Conservation (phyloP, 2,888 invertebrate species). For the Ennomos erosarius region DNA sequence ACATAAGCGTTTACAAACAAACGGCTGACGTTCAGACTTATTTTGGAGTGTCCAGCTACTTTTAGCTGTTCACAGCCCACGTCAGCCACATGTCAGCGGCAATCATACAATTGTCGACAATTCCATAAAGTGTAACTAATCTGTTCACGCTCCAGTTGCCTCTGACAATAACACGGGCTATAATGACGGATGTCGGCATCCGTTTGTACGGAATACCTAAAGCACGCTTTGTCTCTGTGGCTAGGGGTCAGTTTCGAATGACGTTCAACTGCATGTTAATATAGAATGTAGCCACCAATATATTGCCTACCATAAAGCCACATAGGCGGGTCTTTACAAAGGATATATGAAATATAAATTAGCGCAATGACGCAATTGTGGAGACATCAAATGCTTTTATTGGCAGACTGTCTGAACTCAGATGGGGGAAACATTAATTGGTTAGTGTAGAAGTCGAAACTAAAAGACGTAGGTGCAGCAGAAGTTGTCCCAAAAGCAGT, state of each 20-base stretch:
- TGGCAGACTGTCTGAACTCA: too few relatives aligned
- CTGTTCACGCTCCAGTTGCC: slow-evolving; percentile 65
- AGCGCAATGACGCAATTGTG: too few relatives aligned
- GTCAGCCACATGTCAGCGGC: slow-evolving; percentile 19
- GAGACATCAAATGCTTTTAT: too few relatives aligned
- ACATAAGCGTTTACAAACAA: slow-evolving; percentile 13
- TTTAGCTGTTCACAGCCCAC: slow-evolving; percentile 17
- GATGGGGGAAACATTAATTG: too few relatives aligned
- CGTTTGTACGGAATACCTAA: slow-evolving; percentile 60
- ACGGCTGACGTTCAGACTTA: slow-evolving; percentile 11
- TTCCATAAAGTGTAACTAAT: slow-evolving; percentile 51
- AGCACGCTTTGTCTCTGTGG: slow-evolving; percentile 31
- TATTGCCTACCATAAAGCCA: not conserved
- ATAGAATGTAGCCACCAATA: not conserved
- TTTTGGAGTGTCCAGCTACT: slow-evolving; percentile 17
- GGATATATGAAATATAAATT: too few relatives aligned
- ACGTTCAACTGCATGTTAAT: slow-evolving; percentile 26
- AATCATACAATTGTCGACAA: slow-evolving; percentile 48
- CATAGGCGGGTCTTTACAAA: too few relatives aligned
- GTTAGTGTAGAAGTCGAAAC: too few relatives aligned
- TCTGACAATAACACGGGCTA: slow-evolving; percentile 59
- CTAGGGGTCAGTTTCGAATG: slow-evolving; percentile 35
- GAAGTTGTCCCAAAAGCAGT: too few relatives aligned
- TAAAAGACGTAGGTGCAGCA: too few relatives aligned
- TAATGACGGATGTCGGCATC: slow-evolving; percentile 71